A percentile compares a stretch with the other conserved stretches of the same genome.
Evolutionary conservation across 2,797 vertebrate species (phyloP).

Genomic region (Lithobates pipiens): DNA sequence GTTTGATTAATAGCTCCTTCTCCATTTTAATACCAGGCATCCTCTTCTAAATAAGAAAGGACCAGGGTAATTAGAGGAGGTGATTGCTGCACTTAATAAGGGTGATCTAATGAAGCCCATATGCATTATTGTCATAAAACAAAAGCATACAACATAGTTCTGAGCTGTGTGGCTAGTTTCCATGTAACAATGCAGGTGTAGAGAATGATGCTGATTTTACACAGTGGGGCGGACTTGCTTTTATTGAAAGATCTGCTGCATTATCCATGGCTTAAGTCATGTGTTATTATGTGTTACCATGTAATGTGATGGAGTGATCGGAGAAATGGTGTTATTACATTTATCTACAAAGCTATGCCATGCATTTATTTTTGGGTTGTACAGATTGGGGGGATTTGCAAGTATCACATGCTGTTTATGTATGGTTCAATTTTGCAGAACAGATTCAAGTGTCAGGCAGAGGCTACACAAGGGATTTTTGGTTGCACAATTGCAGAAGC

Average conservation of each 20-base stretch:
- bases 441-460: not conserved
- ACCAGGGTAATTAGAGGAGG: slow-evolving; percentile 74
- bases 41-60: slow-evolving; percentile 77
- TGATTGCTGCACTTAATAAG: slow-evolving; percentile 77
- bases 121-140: slow-evolving; percentile 65
- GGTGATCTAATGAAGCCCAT: slow-evolving; percentile 70
- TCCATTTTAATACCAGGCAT: slow-evolving; percentile 81
- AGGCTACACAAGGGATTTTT: not conserved
- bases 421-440: not conserved
- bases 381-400: not conserved
- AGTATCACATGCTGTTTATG: not conserved
- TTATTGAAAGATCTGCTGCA: not conserved
- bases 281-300: not conserved
- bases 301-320: not conserved
- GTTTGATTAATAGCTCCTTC: slow-evolving; percentile 88
- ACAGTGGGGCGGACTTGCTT: not conserved
- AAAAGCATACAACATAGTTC: slow-evolving; percentile 28
- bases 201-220: not conserved
- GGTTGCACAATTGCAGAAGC: not conserved
- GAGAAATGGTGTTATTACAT: not conserved
- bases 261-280: not conserved
- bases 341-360: not conserved
- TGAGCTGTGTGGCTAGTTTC: slow-evolving; percentile 2
- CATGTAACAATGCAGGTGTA: slow-evolving; percentile 2
- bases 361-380: not conserved